Base-by-base conservation (phyloP, 2,888 invertebrate species). In the Ptychoptera contaminata region DNA sequence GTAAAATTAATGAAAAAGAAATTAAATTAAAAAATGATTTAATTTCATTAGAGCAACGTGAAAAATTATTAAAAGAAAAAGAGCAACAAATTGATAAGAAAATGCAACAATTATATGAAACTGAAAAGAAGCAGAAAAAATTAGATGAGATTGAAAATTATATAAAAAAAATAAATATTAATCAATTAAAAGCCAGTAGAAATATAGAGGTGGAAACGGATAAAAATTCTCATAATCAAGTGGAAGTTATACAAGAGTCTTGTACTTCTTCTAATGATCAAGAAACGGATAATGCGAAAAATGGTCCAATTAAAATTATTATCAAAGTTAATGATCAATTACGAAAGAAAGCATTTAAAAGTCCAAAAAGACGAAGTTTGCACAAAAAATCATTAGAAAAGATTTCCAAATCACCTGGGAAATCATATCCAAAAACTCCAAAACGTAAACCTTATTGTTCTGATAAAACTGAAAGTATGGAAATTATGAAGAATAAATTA, bases 311-410 rank as follows among this genome's bases (percentile, higher is more conserved):
- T 2, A 57, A 63, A 45, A 61, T 63, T 15, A 49, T 63, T 2
- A 63, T 63, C 2, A 60, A 59, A 40, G 52, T 63, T 1, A 53
- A 48, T 16, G 55, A 56, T 42, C 53, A 56, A 23, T 50, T 50
- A 6, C 52, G 52, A 11, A 49, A 52, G 29, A 54, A 53, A 40
- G 31, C 49, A 2, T 40, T 29, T 15, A 55, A 52, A 53, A 55
- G 50, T 43, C 53, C 55, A 2, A 50, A 51, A 9, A 46, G 39
- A 31, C 29, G 40, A 29, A 35, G 23, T 7, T 23, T 23, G 7
- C 23, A 23, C 7, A 12, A n/a, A 39, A 11, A 31, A 16, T 15
- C 29, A 37, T 23, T 38, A 35, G 12, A 31, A 9, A n/a, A 32
- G 9, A n/a, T 11, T 32, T 32, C 32, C n/a, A 32, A 32, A 9